These are phyloP conservation scores for Ariopsis seemanni DNA, from an alignment of 2,113 vertebrate species.

Conservation along the genomic window DNA sequence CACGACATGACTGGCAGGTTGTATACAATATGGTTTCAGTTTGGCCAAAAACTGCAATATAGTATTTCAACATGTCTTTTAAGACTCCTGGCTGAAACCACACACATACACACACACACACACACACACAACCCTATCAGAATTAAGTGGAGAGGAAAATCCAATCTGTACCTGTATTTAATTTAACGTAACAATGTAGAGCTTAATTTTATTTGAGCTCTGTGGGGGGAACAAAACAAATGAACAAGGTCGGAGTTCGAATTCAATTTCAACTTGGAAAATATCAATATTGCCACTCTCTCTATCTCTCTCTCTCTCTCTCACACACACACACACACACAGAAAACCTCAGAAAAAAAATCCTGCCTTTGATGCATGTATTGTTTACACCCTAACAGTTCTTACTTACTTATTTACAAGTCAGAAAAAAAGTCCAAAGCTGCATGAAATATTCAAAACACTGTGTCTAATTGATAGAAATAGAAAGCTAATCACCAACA, in stretches of 20 bases:
- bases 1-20: background rate
- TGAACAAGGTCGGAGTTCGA: constrained; percentile 9
- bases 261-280: constrained; percentile 18
- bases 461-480: too few relatives aligned
- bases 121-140: background rate
- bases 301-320: background rate
- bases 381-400: background rate
- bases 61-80: background rate
- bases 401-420: background rate
- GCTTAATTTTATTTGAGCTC: constrained; percentile 12
- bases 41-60: background rate
- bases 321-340: background rate
- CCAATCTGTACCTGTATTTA: constrained; percentile 24
- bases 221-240: constrained; percentile 8
- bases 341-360: background rate
- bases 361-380: background rate
- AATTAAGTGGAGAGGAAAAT: constrained; percentile 17
- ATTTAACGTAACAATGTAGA: constrained; percentile 17
- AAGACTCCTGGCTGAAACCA: background rate
- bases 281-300: constrained; percentile 13
- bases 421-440: background rate
- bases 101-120: constrained; percentile 8
- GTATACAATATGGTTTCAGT: background rate
- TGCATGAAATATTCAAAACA: background rate
- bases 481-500: background rate